Evolutionary conservation across 2,888 invertebrate genomes (phyloP).

Genomic region (Dicranocentrus wangi): DNA sequence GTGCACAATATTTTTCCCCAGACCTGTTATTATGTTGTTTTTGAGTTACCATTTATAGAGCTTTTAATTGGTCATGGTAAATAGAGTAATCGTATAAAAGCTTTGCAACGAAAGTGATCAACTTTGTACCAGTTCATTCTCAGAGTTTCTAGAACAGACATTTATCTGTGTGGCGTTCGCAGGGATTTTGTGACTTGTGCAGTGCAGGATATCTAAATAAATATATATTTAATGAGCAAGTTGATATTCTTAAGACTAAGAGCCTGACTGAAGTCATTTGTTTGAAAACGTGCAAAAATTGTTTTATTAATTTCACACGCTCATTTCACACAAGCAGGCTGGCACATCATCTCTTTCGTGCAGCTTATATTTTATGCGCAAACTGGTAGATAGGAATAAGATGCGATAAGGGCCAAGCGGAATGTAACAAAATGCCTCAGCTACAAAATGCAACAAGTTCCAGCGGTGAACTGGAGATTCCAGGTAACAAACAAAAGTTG

Average conservation of each 20-base stretch:
- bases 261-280: background rate
- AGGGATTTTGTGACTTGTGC: background rate
- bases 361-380: no score
- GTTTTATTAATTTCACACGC: background rate
- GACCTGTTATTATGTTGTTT: background rate
- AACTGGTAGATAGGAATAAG: background rate
- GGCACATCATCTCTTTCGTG: no score
- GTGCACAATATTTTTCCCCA: background rate
- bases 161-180: background rate
- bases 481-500: no score
- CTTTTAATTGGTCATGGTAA: slow-evolving; percentile 21
- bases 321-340: no score
- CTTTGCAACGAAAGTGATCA: background rate
- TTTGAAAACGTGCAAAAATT: background rate
- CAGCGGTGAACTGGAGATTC: slow-evolving; percentile 68
- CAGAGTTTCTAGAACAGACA: background rate
- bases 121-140: background rate
- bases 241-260: background rate
- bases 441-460: slow-evolving; percentile 36
- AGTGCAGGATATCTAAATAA: background rate
- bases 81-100: background rate
- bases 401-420: background rate
- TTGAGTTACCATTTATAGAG: slow-evolving; percentile 43
- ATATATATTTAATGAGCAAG: background rate
- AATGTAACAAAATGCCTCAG: slow-evolving; percentile 59